phyloP scores from a whole-genome alignment of 2,113 vertebrate genomes.

The Columba janthina region DNA sequence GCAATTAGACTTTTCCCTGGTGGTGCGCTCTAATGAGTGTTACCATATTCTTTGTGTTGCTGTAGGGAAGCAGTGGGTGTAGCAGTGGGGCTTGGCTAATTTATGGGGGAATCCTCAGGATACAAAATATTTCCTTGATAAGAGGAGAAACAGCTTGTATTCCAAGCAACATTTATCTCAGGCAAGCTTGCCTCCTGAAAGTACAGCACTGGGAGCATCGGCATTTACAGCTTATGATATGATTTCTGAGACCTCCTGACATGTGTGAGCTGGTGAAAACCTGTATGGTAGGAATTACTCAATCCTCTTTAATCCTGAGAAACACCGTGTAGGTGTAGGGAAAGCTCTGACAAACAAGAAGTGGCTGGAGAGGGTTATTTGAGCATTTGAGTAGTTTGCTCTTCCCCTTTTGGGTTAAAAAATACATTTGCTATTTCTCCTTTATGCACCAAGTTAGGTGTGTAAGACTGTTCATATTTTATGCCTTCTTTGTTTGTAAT shows the following conservation, averaged over 20 bases:
- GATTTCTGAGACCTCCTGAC: slow-evolving; percentile 14
- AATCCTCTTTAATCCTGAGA: neutral
- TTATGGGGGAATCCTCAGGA: slow-evolving; percentile 57
- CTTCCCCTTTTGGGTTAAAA: neutral
- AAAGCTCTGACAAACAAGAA: neutral
- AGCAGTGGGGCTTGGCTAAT: slow-evolving; percentile 54
- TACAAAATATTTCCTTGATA: slow-evolving; percentile 51
- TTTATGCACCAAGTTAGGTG: neutral
- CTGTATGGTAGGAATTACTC: neutral
- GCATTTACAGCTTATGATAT: neutral
- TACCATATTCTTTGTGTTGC: slow-evolving; percentile 67
- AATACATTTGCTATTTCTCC: neutral
- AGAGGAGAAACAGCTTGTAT: slow-evolving; percentile 28
- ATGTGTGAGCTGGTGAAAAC: neutral
- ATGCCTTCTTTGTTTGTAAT: neutral
- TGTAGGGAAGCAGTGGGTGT: slow-evolving; percentile 59
- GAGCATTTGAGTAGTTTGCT: neutral
- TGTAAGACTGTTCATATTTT: neutral
- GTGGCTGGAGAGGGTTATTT: neutral
- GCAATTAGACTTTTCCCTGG: slow-evolving; percentile 67
- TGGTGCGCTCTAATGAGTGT: slow-evolving; percentile 46
- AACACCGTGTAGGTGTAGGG: neutral
- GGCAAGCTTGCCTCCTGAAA: slow-evolving; percentile 1
- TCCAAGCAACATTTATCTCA: slow-evolving; percentile 45
- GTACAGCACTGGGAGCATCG: neutral